Evolutionary conservation across 2,113 vertebrate genomes (phyloP).

Genomic region (Jaculus jaculus): DNA sequence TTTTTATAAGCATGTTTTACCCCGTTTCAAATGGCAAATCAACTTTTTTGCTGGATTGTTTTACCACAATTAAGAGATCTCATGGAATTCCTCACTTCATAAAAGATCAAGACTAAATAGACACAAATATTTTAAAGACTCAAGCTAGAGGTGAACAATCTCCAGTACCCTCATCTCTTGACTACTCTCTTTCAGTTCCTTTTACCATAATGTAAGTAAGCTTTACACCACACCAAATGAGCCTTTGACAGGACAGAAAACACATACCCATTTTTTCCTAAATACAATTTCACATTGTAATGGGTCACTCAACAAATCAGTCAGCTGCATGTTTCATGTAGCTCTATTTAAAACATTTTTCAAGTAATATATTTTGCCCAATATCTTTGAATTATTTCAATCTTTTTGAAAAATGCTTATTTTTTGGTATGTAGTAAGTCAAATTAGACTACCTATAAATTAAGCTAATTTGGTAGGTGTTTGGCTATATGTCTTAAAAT

Average conservation of each 20-base stretch:
- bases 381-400: background rate
- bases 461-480: background rate
- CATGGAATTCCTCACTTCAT: background rate
- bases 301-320: background rate
- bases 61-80: background rate
- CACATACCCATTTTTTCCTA: background rate
- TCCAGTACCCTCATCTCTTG: background rate
- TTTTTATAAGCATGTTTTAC: background rate
- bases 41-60: background rate
- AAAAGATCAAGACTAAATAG: background rate
- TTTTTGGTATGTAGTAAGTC: constrained; percentile 19
- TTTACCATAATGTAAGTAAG: background rate
- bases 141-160: background rate
- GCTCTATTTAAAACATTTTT: background rate
- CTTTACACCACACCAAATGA: background rate
- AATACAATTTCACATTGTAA: background rate
- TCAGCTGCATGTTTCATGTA: background rate
- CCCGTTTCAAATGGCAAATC: background rate
- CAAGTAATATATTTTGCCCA: background rate
- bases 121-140: background rate
- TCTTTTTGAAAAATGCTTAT: constrained; percentile 37
- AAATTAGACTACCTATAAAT: constrained; percentile 28
- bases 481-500: constrained; percentile 25
- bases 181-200: background rate
- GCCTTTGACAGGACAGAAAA: background rate